These are phyloP conservation scores for Cinclus cinclus DNA, from an alignment of 2,113 vertebrate species.

Conservation along the genomic window DNA sequence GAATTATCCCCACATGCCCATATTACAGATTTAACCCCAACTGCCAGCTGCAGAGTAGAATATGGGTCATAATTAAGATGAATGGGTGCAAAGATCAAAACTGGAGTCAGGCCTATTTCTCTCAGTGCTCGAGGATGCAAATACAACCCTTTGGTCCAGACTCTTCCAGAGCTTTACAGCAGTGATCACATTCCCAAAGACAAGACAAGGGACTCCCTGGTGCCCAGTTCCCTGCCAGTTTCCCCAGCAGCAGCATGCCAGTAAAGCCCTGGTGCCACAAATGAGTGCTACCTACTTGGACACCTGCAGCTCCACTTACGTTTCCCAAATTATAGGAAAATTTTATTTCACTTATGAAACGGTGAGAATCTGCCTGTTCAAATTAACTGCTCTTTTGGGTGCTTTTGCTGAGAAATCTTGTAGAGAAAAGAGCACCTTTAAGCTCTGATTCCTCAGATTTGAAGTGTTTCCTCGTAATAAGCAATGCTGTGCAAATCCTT, in stretches of 20 bases:
- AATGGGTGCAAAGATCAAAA: not conserved
- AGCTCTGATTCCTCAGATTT: not conserved
- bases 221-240: not conserved
- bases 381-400: not conserved
- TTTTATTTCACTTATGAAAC: not conserved
- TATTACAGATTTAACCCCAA: not conserved
- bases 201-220: not conserved
- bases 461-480: not conserved
- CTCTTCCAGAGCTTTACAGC: not conserved
- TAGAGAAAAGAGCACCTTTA: not conserved
- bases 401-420: not conserved
- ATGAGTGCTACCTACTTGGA: not conserved
- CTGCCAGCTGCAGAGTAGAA: not conserved
- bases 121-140: not conserved
- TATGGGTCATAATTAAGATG: not conserved
- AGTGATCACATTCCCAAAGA: not conserved
- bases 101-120: not conserved
- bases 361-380: not conserved
- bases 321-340: not conserved
- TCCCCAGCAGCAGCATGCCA: not conserved
- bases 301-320: not conserved
- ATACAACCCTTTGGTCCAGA: not conserved
- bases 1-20: not conserved
- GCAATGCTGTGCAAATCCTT: not conserved
- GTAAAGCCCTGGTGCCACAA: not conserved